Base-by-base conservation (phyloP, 2,888 invertebrate genomes). In the Sphaeridia pumilis region DNA sequence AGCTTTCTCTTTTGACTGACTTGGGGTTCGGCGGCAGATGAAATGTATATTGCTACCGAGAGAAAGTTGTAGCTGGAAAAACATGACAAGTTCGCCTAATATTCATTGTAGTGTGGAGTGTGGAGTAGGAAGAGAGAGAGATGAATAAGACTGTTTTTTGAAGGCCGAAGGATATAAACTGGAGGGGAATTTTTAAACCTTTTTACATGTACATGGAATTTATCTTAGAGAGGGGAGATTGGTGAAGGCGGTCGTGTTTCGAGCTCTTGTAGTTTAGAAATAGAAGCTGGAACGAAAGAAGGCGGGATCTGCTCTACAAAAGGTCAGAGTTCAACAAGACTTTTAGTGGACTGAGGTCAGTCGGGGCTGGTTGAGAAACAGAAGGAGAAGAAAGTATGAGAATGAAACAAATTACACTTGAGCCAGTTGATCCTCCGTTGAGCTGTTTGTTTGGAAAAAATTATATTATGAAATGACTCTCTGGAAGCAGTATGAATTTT, bases 401-500 rank as follows among this genome's bases (percentile, higher is more conserved):
- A 38, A 38, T 38, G 38, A 38, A 38, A 38, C 20, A 20, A 38
- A 38, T 38, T 38, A 20, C 38, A n/a, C 20, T 38, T 38, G 38
- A 38, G 38, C 38, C 38, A n/a, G 38, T 38, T 38, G 38, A 17
- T 38, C 4, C 38, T 14, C n/a, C 38, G 31, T 31, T 7, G 31
- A 31, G 31, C 7, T 14, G 20, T 14, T 17, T 20, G 20, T 5
- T 38, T 7, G 38, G 38, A 38, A 38, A 38, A 38, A n/a, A n/a
- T n/a, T n/a, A n/a, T 38, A 38, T 38, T 38, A 38, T 38, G 38
- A 20, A 17, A 38, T 38, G 38, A 14, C 38, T 38, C 38, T n/a
- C n/a, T n/a, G n/a, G n/a, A n/a, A n/a, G 20, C 17, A 38, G 38
- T 38, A 38, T 38, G 38, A 38, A 38, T 38, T 38, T 38, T 38